phyloP scores from a whole-genome alignment of 2,888 invertebrate species.

The Linnaemya tessellans region DNA sequence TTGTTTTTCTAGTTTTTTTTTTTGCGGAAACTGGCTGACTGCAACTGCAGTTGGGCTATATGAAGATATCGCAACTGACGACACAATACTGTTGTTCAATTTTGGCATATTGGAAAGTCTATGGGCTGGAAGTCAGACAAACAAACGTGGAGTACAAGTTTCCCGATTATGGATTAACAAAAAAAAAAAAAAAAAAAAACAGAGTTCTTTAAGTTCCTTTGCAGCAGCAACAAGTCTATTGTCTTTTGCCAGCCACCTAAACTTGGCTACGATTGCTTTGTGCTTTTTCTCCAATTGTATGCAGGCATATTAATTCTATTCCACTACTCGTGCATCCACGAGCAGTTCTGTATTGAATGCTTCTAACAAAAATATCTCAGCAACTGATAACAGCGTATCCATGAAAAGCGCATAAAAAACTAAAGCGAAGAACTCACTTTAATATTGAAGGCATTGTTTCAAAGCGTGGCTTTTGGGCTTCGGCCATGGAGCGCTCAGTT shows the following conservation, averaged over 20 bases:
- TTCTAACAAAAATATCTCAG: slow-evolving; percentile 65
- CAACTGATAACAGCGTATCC: slow-evolving; percentile 64
- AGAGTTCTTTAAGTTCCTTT: slow-evolving; percentile 35
- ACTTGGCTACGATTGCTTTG: slow-evolving; percentile 39
- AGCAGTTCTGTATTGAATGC: slow-evolving; percentile 24
- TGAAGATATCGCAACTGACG: slow-evolving; percentile 83
- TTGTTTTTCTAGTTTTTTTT: neutral
- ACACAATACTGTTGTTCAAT: slow-evolving; percentile 82
- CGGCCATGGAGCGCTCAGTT: slow-evolving; percentile 2
- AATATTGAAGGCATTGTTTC: slow-evolving; percentile 44
- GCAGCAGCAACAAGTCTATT: slow-evolving; percentile 68
- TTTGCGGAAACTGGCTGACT: slow-evolving; percentile 20
- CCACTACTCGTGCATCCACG: neutral
- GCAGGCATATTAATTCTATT: slow-evolving; percentile 36
- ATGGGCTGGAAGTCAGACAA: slow-evolving; percentile 38
- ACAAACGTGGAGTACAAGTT: slow-evolving; percentile 38
- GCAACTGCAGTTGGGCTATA: slow-evolving; percentile 74
- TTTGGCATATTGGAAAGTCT: slow-evolving; percentile 80
- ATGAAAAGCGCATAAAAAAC: slow-evolving; percentile 41
- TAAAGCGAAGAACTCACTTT: neutral
- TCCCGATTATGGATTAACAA: slow-evolving; percentile 22
- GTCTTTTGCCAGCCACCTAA: slow-evolving; percentile 42
- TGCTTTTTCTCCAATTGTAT: neutral
- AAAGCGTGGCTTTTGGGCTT: neutral
- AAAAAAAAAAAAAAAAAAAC: neutral